Evolutionary conservation across 2,113 vertebrate species (phyloP), one percentile per base, ranked within the genome.

Genomic region (Panurus biarmicus): DNA sequence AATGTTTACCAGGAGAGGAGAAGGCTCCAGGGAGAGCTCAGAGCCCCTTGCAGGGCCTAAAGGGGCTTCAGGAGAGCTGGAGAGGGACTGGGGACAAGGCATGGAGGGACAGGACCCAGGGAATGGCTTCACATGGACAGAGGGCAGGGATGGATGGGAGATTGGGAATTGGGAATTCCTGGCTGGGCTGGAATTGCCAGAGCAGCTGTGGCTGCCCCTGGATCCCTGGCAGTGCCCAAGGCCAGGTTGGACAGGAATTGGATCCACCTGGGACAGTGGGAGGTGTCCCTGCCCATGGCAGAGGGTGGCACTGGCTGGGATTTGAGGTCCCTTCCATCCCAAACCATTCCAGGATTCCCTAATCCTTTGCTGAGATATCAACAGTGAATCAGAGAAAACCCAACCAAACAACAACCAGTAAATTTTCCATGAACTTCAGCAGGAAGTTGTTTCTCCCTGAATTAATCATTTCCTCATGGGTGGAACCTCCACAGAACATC

Each of bases 241-340:
- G 44, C 51, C 71, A 50, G 54, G 29, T 0, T 82, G 54, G 64
- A 69, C 45, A 26, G n/a, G n/a, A n/a, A n/a, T 1, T 6, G n/a
- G 21, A 38, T 3, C 3, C 14, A 38, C 0, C 24, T 20, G 6
- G 42, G 29, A n/a, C 4, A 15, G 31, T 35, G 71, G 51, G 1
- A 74, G 7, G 1, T 17, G 48, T 47, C n/a, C 28, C 47, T 61
- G 47, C 4, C 31, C 21, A 11, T 8, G 14, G 24, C n/a, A 0
- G 7, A 2, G 36, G 24, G 1, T 19, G 21, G 22, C 2, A 22
- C 5, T 2, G 9, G 40, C 6, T 73, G 60, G 5, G 22, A 28
- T 65, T 85, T 35, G 14, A 75, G 2, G 4, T 48, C 31, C 7
- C 2, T 57, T 58, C 26, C 21, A 14, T 10, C 31, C 44, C 53